phyloP scores from a whole-genome alignment of 1,140 invertebrate species.

The Dendroctonus valens region DNA sequence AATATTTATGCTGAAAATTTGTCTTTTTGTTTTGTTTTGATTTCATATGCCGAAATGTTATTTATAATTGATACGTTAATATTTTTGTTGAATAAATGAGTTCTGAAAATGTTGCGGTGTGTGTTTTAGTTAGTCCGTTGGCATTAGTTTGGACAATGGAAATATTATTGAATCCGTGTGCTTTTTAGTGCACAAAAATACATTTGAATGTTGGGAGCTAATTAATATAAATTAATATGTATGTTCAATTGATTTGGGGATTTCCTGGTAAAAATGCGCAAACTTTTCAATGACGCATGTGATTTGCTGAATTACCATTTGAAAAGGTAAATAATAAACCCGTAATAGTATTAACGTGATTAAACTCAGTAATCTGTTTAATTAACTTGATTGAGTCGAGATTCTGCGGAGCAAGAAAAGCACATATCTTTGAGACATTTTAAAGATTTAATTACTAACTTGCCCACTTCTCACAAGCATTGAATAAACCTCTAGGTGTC shows the following conservation, averaged over 20 bases:
- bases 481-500: slow-evolving; percentile 1
- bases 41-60: slow-evolving; percentile 8
- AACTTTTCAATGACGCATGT: too few relatives aligned
- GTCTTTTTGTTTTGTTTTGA: slow-evolving; percentile 15
- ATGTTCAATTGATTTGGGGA: too few relatives aligned
- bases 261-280: too few relatives aligned
- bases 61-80: slow-evolving; percentile 15
- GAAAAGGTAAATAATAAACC: neutral
- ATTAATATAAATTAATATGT: too few relatives aligned
- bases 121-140: slow-evolving; percentile 5
- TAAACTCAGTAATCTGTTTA: neutral
- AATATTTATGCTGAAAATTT: slow-evolving; percentile 5
- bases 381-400: neutral
- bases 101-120: slow-evolving; percentile 1
- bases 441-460: neutral
- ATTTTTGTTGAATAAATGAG: slow-evolving; percentile 14
- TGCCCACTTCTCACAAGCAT: neutral
- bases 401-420: neutral
- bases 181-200: neutral
- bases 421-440: neutral
- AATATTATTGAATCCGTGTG: slow-evolving; percentile 10
- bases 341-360: slow-evolving; percentile 1
- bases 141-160: slow-evolving; percentile 2
- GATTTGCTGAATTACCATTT: neutral
- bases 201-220: too few relatives aligned